Base-by-base conservation (phyloP, 2,888 invertebrate genomes). In the Noctua fimbriata region DNA sequence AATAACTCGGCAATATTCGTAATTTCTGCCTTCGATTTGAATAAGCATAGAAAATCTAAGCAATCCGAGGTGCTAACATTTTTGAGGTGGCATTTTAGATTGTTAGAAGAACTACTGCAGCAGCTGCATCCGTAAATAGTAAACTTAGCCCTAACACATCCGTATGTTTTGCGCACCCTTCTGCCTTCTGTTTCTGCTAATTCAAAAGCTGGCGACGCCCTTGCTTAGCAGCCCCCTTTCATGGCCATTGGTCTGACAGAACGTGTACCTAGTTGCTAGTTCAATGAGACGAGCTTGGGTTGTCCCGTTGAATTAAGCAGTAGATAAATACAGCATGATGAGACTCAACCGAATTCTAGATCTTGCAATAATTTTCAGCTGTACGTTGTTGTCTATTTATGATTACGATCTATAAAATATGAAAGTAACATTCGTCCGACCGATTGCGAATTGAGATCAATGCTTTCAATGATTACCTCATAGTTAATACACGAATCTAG, bases 381-480 rank as follows among this genome's bases (percentile, higher is more conserved):
- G 41, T 21, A 72, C 60, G 32, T 44, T 75, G 70, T 70, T 55
- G 76, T 75, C 72, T 73, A 65, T 66, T 67, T 67, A 69, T 66
- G 73, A 80, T 83, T 73, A 66, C 72, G 73, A 83, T 83, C 83
- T 70, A 41, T 41, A 80, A 83, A 80, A 83, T 86, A 86, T 87
- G 88, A 87, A 87, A 83, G 88, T 73, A 66, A 79, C 77, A 84
- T 76, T 78, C 71, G 81, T 73, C 52, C 44, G 52, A 74, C 65
- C 71, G 73, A 63, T 73, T 69, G 47, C 77, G 67, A 79, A 83
- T 86, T 78, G 77, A 84, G 79, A 87, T 55, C 86, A 87, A 83
- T 78, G 81, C 86, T 83, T 78, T 77, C 72, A 86, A 77, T 65
- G 49, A 85, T 85, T 85, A 77, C 83, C 73, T 77, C 76, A 85